Percentiles rank a stretch among this genome's conserved stretches.
Evolutionary conservation across 2,113 vertebrate species (phyloP).

Genomic region (Isurus oxyrinchus): DNA sequence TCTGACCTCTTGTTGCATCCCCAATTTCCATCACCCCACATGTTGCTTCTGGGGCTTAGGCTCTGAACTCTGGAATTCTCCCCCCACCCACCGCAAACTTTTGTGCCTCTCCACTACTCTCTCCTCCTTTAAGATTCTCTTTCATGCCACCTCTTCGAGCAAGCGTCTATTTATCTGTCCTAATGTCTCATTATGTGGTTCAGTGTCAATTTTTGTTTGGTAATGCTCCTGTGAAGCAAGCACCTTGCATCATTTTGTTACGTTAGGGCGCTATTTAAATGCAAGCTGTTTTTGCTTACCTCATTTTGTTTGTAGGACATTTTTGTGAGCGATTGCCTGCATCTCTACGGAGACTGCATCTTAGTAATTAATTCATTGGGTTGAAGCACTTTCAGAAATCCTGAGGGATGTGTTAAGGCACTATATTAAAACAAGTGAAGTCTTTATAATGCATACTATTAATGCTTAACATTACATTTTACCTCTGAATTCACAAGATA

Average conservation of each 20-base stretch:
- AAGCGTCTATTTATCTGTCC: neutral
- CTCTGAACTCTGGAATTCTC: neutral
- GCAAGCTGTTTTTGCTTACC: neutral
- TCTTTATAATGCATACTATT: neutral
- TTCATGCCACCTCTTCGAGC: neutral
- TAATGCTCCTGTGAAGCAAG: neutral
- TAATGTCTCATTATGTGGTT: neutral
- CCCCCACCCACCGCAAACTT: neutral
- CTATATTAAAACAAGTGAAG: neutral
- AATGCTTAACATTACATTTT: neutral
- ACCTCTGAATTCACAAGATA: neutral
- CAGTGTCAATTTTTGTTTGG: neutral
- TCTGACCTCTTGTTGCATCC: neutral
- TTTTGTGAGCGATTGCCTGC: neutral
- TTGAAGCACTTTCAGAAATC: neutral
- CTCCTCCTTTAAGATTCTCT: neutral
- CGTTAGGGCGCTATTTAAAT: neutral
- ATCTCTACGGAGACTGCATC: neutral
- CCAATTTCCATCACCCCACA: neutral
- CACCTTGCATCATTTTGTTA: neutral
- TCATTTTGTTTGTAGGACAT: neutral
- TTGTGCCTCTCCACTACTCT: neutral
- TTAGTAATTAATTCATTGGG: neutral
- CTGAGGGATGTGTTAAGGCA: neutral
- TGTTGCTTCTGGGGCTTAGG: neutral